Evolutionary conservation across 2,888 invertebrate genomes (phyloP).

Genomic region (Alloscopus bannaensis): DNA sequence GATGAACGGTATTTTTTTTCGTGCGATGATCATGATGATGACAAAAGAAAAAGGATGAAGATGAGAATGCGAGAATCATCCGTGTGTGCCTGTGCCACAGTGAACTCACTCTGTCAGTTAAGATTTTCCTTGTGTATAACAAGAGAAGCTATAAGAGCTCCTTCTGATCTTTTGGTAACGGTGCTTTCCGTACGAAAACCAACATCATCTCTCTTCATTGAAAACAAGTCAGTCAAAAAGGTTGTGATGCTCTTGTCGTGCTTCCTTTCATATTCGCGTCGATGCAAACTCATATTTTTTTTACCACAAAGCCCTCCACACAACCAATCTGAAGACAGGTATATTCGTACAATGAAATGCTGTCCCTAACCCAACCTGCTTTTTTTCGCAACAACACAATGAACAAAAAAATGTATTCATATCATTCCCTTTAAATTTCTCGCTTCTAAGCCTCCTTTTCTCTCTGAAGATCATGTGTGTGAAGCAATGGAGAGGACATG

Average conservation of each 20-base stretch:
- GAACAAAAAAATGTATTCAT: constrained; percentile 23
- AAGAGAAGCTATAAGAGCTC: constrained; percentile 22
- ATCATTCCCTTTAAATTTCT: constrained; percentile 22
- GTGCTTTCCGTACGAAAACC: constrained; percentile 50
- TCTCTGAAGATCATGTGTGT: constrained; percentile 43
- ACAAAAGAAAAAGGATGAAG: constrained; percentile 29
- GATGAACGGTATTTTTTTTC: constrained; percentile 46
- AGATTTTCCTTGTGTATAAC: neutral
- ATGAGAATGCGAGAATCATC: constrained; percentile 38
- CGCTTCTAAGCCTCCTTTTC: constrained; percentile 4
- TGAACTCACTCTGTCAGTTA: constrained; percentile 22
- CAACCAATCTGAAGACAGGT: constrained; percentile 9
- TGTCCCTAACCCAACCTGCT: constrained; percentile 51
- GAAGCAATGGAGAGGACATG: constrained; percentile 36
- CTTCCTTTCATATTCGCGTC: constrained; percentile 23
- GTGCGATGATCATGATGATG: constrained; percentile 26
- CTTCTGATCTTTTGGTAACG: constrained; percentile 49
- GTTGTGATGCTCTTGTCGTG: constrained; percentile 29
- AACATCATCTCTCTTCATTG: constrained; percentile 19
- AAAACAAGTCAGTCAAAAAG: constrained; percentile 52
- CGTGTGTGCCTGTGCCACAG: constrained; percentile 51
- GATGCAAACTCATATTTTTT: constrained; percentile 8
- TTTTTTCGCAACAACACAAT: constrained; percentile 34
- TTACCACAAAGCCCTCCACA: no score
- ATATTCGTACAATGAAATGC: constrained; percentile 9